Percentiles rank a stretch among this genome's conserved stretches.
phyloP scores from a whole-genome alignment of 2,797 vertebrate species.

The Mionectes olivaceus region DNA sequence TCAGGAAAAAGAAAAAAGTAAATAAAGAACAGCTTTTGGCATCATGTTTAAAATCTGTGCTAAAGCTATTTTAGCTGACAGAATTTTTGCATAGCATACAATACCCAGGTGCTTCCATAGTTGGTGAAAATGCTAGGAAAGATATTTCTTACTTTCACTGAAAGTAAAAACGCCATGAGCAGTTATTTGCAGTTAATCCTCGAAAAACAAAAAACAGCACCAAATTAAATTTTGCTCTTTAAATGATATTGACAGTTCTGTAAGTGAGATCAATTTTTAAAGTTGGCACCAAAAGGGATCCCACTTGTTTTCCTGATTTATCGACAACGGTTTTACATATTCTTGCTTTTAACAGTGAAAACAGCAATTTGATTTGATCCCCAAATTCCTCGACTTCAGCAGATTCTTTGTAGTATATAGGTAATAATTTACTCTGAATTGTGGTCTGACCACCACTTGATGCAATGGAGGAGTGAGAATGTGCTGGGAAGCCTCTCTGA shows the following conservation, averaged over 20 bases:
- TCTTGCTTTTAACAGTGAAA: slow-evolving; percentile 73
- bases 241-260: slow-evolving; percentile 55
- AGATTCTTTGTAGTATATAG: slow-evolving; percentile 66
- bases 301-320: slow-evolving; percentile 76
- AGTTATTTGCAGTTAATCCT: slow-evolving; percentile 22
- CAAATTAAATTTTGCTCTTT: slow-evolving; percentile 63
- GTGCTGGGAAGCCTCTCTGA: slow-evolving; percentile 48
- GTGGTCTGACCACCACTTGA: slow-evolving; percentile 60
- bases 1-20: too few species aligned
- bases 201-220: background rate
- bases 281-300: slow-evolving; percentile 71
- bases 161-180: background rate
- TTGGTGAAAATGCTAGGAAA: background rate
- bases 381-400: slow-evolving; percentile 68
- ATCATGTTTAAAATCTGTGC: background rate
- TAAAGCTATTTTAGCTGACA: background rate
- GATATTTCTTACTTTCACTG: background rate
- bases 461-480: slow-evolving; percentile 45
- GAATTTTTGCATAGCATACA: background rate
- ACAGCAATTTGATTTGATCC: slow-evolving; percentile 77
- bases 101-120: background rate
- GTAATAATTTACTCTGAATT: slow-evolving; percentile 80
- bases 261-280: slow-evolving; percentile 76
- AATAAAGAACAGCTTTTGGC: background rate
- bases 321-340: slow-evolving; percentile 71